Percentiles rank a stretch among this genome's conserved stretches.
phyloP scores from a whole-genome alignment of 2,888 invertebrate genomes.

The Nephrotoma guestfalica region DNA sequence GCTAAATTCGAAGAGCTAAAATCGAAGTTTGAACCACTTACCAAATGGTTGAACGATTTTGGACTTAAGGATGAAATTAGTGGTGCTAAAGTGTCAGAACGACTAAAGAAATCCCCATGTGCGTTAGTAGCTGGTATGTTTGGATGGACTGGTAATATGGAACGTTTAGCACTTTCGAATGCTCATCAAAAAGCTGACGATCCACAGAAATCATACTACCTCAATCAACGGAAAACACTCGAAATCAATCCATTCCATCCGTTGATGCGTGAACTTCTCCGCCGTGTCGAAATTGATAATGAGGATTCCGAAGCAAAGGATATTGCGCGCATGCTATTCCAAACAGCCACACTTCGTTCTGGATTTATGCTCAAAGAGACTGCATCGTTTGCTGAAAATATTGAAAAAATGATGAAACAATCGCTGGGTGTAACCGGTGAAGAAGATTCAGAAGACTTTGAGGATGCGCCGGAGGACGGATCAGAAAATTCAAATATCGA shows the following conservation, averaged over 20 bases:
- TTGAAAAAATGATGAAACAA: slow-evolving; percentile 79
- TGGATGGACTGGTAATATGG: slow-evolving; percentile 99
- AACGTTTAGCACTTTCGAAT: slow-evolving; percentile 85
- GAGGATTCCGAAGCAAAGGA: slow-evolving; percentile 64
- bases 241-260: slow-evolving; percentile 98
- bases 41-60: slow-evolving; percentile 75
- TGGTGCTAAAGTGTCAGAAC: slow-evolving; percentile 74
- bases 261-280: slow-evolving; percentile 77
- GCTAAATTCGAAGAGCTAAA: slow-evolving; percentile 63
- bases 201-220: slow-evolving; percentile 71
- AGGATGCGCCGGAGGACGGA: slow-evolving; percentile 30
- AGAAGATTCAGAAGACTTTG: slow-evolving; percentile 42
- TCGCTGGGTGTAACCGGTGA: slow-evolving; percentile 62
- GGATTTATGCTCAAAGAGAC: slow-evolving; percentile 87
- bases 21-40: slow-evolving; percentile 72
- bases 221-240: slow-evolving; percentile 89
- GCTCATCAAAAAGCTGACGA: slow-evolving; percentile 94
- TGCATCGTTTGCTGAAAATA: slow-evolving; percentile 73
- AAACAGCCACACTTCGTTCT: slow-evolving; percentile 82
- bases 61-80: slow-evolving; percentile 64
- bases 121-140: slow-evolving; percentile 92
- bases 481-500: slow-evolving; percentile 31
- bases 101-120: slow-evolving; percentile 83
- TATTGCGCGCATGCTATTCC: slow-evolving; percentile 79
- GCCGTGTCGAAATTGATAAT: slow-evolving; percentile 62